Percentiles rank a stretch among this genome's conserved stretches.
Evolutionary conservation across 2,113 vertebrate species (phyloP).

Genomic region (Actinemys pallida): DNA sequence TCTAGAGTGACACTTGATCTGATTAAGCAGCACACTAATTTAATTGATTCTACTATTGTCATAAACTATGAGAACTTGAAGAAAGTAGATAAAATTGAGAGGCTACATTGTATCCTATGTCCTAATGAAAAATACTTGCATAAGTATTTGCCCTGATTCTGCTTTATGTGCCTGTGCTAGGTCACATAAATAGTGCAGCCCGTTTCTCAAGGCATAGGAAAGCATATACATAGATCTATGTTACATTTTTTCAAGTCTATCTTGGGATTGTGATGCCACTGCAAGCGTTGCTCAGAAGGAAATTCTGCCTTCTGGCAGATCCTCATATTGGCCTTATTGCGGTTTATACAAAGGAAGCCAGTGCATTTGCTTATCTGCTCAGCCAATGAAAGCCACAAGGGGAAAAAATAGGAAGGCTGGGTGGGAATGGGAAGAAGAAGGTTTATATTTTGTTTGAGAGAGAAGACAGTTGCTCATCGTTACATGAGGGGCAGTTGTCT

Average conservation of each 20-base stretch:
- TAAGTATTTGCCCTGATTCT: not conserved
- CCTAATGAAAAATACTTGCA: not conserved
- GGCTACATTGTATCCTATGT: accelerated
- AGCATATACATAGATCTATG: not conserved
- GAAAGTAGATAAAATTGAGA: not conserved
- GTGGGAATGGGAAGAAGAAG: not conserved
- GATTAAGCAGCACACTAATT: accelerated
- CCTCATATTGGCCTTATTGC: not conserved
- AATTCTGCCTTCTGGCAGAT: not conserved
- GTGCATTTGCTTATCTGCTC: constrained; percentile 14
- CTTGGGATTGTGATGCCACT: not conserved
- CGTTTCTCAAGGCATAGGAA: not conserved
- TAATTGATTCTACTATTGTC: not conserved
- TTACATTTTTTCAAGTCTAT: not conserved
- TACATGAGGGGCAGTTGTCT: not conserved
- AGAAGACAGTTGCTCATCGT: not conserved
- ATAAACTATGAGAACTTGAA: not conserved
- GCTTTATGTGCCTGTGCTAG: not conserved
- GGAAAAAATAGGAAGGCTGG: not conserved
- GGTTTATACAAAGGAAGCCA: not conserved
- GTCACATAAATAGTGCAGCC: not conserved
- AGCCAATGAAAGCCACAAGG: constrained; percentile 10
- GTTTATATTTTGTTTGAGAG: not conserved
- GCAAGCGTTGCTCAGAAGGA: not conserved
- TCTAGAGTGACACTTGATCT: not conserved